These are phyloP conservation scores for Leptinotarsa undecemlineata DNA, from an alignment of 1,140 invertebrate species.

Conservation along the genomic window DNA sequence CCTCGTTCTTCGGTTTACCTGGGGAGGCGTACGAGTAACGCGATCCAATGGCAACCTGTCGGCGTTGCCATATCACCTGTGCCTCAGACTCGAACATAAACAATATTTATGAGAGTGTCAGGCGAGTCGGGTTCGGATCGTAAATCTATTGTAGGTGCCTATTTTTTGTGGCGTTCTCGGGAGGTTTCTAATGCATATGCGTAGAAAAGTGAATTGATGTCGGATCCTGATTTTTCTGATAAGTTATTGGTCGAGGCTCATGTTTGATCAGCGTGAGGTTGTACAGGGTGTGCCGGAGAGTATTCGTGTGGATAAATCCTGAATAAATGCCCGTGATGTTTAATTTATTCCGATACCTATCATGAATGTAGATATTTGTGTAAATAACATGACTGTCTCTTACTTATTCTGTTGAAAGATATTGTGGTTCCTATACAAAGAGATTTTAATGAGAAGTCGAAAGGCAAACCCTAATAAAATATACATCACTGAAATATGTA, in stretches of 20 bases:
- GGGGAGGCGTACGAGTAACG: conserved; percentile 44
- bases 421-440: too few relatives aligned
- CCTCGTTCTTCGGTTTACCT: conserved; percentile 20
- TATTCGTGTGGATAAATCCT: not conserved
- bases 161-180: conserved; percentile 36
- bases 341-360: too few relatives aligned
- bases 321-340: too few relatives aligned
- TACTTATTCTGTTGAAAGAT: too few relatives aligned
- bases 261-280: conserved; percentile 13
- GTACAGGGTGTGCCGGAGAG: conserved; percentile 11
- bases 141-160: conserved; percentile 51
- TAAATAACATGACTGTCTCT: too few relatives aligned
- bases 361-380: too few relatives aligned
- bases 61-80: conserved; percentile 47
- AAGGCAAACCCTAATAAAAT: too few relatives aligned
- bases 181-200: conserved; percentile 27
- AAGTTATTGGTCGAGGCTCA: conserved; percentile 14
- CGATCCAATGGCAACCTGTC: conserved; percentile 47
- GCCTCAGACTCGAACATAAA: conserved; percentile 47
- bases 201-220: conserved; percentile 17
- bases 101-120: conserved; percentile 54
- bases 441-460: too few relatives aligned
- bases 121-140: conserved; percentile 48
- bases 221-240: conserved; percentile 16
- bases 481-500: too few relatives aligned